These are phyloP conservation scores for Cynoglossus semilaevis DNA, from an alignment of 2,113 vertebrate species.

Conservation along the genomic window DNA sequence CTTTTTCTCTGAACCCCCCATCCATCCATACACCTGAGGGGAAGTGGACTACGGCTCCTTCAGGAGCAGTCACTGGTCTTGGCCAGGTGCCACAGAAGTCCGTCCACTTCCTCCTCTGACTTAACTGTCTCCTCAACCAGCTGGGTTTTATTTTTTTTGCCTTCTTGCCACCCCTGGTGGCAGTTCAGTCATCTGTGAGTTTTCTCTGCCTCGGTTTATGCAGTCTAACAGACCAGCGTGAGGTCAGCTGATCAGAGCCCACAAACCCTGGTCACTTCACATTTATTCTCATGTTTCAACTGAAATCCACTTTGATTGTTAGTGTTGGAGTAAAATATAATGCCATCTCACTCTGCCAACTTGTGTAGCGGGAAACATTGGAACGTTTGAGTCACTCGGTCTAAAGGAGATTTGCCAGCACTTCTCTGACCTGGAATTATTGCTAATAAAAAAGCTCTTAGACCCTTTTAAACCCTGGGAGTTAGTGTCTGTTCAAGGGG, in stretches of 20 bases:
- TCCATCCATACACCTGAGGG: conserved; percentile 17
- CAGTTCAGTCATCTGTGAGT: not conserved
- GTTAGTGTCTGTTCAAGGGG: conserved; percentile 35
- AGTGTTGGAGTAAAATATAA: conserved; percentile 27
- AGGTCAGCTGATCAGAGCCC: conserved; percentile 28
- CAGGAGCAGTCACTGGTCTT: conserved; percentile 47
- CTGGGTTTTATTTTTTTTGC: conserved; percentile 29
- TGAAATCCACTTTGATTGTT: conserved; percentile 28
- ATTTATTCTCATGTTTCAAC: conserved; percentile 29
- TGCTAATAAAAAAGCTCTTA: conserved; percentile 38
- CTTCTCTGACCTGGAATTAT: conserved; percentile 38
- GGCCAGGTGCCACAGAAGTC: conserved; percentile 40
- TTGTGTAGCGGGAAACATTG: conserved; percentile 30
- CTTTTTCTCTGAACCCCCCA: conserved; percentile 28
- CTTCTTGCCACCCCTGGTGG: not conserved
- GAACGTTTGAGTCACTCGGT: conserved; percentile 46
- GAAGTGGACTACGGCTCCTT: conserved; percentile 37
- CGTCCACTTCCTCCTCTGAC: conserved; percentile 26
- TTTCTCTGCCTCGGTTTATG: conserved; percentile 7
- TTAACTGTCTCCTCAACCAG: conserved; percentile 18
- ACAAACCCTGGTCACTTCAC: conserved; percentile 14
- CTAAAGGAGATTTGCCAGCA: conserved; percentile 36
- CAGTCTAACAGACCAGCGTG: conserved; percentile 4
- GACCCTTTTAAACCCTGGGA: conserved; percentile 22
- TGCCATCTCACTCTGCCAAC: conserved; percentile 22